Evolutionary conservation across 1,140 invertebrate genomes (phyloP).

Genomic region (Psilanteris sp.): DNA sequence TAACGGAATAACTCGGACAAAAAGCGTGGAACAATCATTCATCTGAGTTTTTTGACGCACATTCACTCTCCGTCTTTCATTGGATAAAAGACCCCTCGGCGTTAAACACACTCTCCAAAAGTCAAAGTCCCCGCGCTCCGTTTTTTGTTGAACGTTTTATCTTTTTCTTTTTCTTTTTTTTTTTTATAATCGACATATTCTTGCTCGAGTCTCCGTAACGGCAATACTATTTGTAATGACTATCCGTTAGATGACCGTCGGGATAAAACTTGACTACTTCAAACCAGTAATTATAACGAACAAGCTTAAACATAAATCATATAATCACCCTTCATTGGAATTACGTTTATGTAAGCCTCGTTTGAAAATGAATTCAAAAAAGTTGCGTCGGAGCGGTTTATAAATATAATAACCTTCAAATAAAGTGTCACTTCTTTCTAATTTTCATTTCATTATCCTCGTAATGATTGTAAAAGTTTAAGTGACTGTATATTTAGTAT

Average conservation of each 20-base stretch:
- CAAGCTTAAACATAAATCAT: slow-evolving; percentile 29
- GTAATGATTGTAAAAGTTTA: too few relatives aligned
- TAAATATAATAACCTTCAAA: too few relatives aligned
- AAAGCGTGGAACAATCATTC: slow-evolving; percentile 15
- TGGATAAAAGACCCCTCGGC: background rate
- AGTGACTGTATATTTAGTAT: too few relatives aligned
- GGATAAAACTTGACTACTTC: slow-evolving; percentile 34
- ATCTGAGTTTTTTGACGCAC: background rate
- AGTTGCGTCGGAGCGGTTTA: too few relatives aligned
- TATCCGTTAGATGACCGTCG: slow-evolving; percentile 51
- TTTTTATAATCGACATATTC: slow-evolving; percentile 42
- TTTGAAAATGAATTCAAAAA: too few relatives aligned
- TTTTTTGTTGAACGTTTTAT: background rate
- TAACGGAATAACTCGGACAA: slow-evolving; percentile 10
- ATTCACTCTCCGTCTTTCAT: slow-evolving; percentile 7
- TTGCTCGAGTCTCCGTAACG: slow-evolving; percentile 45
- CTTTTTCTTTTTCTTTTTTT: slow-evolving; percentile 21
- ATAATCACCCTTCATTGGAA: too few relatives aligned
- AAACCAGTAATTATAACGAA: slow-evolving; percentile 31
- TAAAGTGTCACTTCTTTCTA: too few relatives aligned
- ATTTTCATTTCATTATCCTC: too few relatives aligned
- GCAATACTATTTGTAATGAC: slow-evolving; percentile 52
- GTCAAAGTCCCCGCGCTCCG: slow-evolving; percentile 3
- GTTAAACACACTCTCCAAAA: too few relatives aligned
- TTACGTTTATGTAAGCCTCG: too few relatives aligned